Conservation (phyloP, 2,113 vertebrate species). For the Tiliqua scincoides region DNA sequence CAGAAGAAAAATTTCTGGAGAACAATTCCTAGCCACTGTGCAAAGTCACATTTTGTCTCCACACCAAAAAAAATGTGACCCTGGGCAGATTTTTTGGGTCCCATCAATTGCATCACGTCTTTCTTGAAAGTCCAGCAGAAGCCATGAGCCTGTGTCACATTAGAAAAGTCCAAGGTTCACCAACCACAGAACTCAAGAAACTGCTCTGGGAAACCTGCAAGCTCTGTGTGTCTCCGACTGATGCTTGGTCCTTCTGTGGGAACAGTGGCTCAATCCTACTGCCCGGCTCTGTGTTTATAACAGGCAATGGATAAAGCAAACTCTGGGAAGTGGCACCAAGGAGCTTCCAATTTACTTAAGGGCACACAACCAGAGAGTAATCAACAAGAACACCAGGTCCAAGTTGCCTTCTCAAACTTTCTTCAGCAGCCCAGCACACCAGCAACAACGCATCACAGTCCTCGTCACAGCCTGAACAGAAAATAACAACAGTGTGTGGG, state of each 20-base stretch:
- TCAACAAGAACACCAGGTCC: constrained; percentile 60
- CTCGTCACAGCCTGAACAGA: no score
- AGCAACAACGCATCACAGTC: constrained; percentile 11
- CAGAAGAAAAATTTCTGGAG: not conserved
- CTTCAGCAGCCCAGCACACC: not conserved
- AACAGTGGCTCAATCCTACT: not conserved
- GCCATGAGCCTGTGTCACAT: not conserved
- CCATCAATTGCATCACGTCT: not conserved
- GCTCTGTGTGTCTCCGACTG: not conserved
- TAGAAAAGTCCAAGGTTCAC: not conserved
- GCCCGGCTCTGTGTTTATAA: not conserved
- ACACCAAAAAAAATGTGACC: not conserved
- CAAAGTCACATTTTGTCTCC: not conserved
- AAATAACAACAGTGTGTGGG: constrained; percentile 35
- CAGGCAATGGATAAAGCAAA: not conserved
- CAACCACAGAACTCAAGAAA: not conserved
- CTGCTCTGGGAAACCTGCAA: not conserved
- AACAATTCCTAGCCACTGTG: not conserved
- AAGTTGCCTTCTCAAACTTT: constrained; percentile 42
- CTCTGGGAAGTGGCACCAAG: not conserved
- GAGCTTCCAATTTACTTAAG: not conserved
- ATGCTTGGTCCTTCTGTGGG: not conserved
- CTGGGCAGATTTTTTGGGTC: not conserved
- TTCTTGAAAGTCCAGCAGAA: not conserved
- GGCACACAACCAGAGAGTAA: constrained; percentile 31